Evolutionary conservation across 2,888 invertebrate species (phyloP), one percentile per base, ranked within the genome.

Genomic region (Plebejus argus): DNA sequence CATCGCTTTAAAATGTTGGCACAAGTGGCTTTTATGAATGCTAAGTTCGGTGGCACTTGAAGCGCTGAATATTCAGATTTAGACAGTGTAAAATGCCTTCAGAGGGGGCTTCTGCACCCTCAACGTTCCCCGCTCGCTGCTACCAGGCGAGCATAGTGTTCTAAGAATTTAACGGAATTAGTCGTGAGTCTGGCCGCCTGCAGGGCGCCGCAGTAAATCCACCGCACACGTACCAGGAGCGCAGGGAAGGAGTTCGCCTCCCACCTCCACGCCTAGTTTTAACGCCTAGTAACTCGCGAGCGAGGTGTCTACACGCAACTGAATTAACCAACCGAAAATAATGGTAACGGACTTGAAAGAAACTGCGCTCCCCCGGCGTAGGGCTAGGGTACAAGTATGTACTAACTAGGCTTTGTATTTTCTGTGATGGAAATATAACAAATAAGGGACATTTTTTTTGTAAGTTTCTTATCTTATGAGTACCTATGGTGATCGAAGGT

Each of bases 151-250:
- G 88, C 91, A 93, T 91, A 91, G 88, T 84, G 84, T 87, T 85
- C 87, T 86, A 89, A 91, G 92, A 93, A 92, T 94, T 94, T 92
- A 93, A 93, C 92, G 91, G 92, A 93, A 93, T 94, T 93, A 93
- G 92, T 91, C 88, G 90, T 87, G 86, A 87, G 85, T 81, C 77
- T 77, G 83, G 84, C 89, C 93, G 93, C 90, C 93, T 88, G 89
- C 89, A 88, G 91, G 93, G 93, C 93, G 93, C 92, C 93, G 88
- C 89, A 89, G 92, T 92, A 91, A 77, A 92, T 92, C 91, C 91
- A 85, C 85, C 84, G 88, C 89, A 90, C 88, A 77, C 87, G 86
- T 86, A 87, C 80, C 80, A 81, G 82, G 81, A 82, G 80, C 77
- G 84, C 83, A 79, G 76, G 76, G 78, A 78, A 81, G 82, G 81